Conservation (phyloP, 2,113 vertebrate genomes). For the Epinephelus fuscoguttatus region DNA sequence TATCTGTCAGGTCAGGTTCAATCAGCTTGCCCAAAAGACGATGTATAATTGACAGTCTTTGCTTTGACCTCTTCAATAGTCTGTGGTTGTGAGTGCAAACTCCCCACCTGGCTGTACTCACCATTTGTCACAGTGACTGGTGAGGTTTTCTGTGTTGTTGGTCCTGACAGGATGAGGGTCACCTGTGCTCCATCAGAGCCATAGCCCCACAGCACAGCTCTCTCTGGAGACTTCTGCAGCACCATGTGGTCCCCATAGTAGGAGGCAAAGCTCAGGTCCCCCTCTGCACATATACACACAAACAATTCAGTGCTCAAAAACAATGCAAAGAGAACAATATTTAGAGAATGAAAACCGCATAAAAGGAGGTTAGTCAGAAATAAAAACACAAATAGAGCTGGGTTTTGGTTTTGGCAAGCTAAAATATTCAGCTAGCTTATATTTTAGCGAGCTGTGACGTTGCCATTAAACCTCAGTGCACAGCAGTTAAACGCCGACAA, state of each 20-base stretch:
- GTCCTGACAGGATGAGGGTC: slow-evolving; percentile 69
- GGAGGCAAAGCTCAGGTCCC: slow-evolving; percentile 86
- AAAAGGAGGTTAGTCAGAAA: no score
- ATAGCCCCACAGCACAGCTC: slow-evolving; percentile 90
- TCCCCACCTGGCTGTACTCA: slow-evolving; percentile 35
- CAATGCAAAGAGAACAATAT: no score
- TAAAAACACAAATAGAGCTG: neutral
- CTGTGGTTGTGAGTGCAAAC: neutral
- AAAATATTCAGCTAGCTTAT: no score
- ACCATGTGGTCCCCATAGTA: slow-evolving; percentile 92
- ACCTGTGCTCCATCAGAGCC: slow-evolving; percentile 76
- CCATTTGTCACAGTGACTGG: slow-evolving; percentile 60
- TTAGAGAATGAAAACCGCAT: no score
- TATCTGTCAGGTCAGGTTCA: neutral
- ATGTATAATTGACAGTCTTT: no score
- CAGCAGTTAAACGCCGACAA: neutral
- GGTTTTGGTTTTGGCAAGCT: neutral
- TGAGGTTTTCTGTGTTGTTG: neutral
- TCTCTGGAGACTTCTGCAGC: slow-evolving; percentile 89
- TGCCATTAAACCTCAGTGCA: neutral
- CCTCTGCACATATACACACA: slow-evolving; percentile 66
- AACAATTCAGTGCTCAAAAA: no score
- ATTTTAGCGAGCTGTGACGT: no score
- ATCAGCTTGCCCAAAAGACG: neutral
- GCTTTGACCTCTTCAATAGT: neutral